Conservation (phyloP, 2,113 vertebrate genomes). For the Nycticebus coucang region DNA sequence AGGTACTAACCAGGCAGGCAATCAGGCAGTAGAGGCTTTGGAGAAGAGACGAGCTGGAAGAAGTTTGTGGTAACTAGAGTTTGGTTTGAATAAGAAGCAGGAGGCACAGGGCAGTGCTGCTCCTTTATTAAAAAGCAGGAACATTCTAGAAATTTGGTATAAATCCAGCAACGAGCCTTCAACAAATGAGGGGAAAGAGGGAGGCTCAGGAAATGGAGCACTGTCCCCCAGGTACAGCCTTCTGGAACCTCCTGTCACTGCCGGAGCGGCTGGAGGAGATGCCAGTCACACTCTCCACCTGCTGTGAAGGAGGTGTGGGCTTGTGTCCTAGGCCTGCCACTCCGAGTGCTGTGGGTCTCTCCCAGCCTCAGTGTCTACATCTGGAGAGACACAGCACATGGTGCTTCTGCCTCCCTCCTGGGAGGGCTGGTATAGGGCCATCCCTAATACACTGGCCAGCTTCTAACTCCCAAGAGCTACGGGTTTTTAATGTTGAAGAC, state of each 20-base stretch:
- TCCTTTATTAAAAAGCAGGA: background rate
- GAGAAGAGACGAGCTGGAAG: background rate
- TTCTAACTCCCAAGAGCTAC: accelerated
- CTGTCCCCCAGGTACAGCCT: background rate
- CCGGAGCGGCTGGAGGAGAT: background rate
- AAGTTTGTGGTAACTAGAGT: background rate
- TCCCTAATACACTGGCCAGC: background rate
- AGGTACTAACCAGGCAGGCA: background rate
- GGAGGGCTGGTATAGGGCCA: background rate
- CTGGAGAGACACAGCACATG: too few species aligned
- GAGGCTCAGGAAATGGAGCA: accelerated
- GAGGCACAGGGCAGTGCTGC: background rate
- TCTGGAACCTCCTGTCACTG: background rate
- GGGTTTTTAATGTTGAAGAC: background rate
- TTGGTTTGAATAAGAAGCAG: background rate
- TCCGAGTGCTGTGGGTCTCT: background rate
- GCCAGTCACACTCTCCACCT: too few species aligned
- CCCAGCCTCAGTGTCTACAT: background rate
- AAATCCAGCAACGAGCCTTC: background rate
- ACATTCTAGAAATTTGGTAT: background rate
- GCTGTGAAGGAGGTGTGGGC: background rate
- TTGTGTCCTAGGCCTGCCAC: background rate
- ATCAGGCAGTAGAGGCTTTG: background rate
- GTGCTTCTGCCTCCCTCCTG: background rate
- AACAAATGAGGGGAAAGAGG: background rate